These are phyloP conservation scores for Leptinotarsa defecta DNA, from an alignment of 1,140 invertebrate genomes.

Conservation along the genomic window DNA sequence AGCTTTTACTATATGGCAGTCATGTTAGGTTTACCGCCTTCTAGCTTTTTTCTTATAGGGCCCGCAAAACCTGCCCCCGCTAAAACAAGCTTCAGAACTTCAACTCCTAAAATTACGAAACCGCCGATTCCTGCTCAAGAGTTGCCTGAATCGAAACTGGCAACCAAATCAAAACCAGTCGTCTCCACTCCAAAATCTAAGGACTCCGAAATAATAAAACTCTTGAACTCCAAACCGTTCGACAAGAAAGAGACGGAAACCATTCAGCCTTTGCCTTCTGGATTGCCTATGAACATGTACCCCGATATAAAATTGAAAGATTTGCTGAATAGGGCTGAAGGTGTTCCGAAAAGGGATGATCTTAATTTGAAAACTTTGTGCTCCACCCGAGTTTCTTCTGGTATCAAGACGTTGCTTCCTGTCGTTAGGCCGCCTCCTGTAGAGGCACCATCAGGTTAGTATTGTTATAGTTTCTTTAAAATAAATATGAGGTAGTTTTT, in stretches of 20 bases:
- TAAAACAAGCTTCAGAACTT: neutral
- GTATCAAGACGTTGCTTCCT: conserved; percentile 62
- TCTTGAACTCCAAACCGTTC: conserved; percentile 47
- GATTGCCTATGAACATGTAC: conserved; percentile 48
- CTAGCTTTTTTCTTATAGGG: conserved; percentile 1
- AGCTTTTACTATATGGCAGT: too few species aligned
- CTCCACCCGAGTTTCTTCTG: conserved; percentile 42
- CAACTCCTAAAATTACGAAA: conserved; percentile 31
- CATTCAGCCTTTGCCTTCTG: conserved; percentile 40
- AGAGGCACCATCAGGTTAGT: conserved; percentile 3
- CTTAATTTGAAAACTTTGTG: conserved; percentile 42
- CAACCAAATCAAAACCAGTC: conserved; percentile 3
- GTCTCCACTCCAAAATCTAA: conserved; percentile 31
- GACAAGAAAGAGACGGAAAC: conserved; percentile 34
- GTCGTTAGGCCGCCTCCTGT: conserved; percentile 40
- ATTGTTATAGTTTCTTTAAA: neutral
- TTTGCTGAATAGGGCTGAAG: conserved; percentile 47
- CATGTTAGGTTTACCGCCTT: too few species aligned
- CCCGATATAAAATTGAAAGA: conserved; percentile 52
- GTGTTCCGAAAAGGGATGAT: conserved; percentile 46
- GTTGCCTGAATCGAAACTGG: conserved; percentile 13
- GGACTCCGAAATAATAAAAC: conserved; percentile 53
- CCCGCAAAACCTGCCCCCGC: conserved; percentile 12
- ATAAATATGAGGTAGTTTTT: too few species aligned
- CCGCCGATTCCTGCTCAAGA: neutral